Conservation (phyloP, 2,113 vertebrate genomes). For the Paramormyrops kingsleyae region DNA sequence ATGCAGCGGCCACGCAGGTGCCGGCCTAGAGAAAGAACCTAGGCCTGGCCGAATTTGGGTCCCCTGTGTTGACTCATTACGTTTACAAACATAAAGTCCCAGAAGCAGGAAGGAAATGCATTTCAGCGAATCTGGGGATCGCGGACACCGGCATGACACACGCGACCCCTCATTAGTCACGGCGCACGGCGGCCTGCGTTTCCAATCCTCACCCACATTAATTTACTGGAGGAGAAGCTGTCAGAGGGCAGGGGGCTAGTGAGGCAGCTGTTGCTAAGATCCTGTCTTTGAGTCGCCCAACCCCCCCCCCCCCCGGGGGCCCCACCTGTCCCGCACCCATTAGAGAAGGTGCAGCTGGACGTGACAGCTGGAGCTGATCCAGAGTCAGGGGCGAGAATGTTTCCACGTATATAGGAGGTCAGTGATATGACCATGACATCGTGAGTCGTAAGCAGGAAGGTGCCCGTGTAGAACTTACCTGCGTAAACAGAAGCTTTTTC, state of each 20-base stretch:
- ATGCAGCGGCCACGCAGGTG: not conserved
- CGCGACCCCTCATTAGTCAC: not conserved
- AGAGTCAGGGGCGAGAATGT: not conserved
- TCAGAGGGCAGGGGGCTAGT: slow-evolving; percentile 30
- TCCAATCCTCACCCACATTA: not conserved
- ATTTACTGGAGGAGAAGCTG: slow-evolving; percentile 20
- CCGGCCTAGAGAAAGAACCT: not conserved
- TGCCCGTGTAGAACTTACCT: not conserved
- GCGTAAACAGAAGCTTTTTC: not conserved
- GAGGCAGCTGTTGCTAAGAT: slow-evolving; percentile 49
- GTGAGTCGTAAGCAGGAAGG: too few relatives aligned
- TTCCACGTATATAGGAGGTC: not conserved
- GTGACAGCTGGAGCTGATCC: slow-evolving; percentile 29
- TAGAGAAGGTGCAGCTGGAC: slow-evolving; percentile 19
- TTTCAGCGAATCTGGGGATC: not conserved
- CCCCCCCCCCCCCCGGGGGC: slow-evolving; percentile 5
- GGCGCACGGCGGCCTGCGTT: not conserved
- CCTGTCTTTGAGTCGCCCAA: slow-evolving; percentile 29
- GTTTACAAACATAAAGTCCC: not conserved
- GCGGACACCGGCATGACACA: not conserved
- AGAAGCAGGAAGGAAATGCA: not conserved
- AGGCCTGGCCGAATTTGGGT: not conserved
- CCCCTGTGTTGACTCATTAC: not conserved
- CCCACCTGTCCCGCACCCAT: slow-evolving; percentile 53
- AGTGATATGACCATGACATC: slow-evolving; percentile 13